phyloP scores from a whole-genome alignment of 2,797 vertebrate genomes.

The Cygnus olor region DNA sequence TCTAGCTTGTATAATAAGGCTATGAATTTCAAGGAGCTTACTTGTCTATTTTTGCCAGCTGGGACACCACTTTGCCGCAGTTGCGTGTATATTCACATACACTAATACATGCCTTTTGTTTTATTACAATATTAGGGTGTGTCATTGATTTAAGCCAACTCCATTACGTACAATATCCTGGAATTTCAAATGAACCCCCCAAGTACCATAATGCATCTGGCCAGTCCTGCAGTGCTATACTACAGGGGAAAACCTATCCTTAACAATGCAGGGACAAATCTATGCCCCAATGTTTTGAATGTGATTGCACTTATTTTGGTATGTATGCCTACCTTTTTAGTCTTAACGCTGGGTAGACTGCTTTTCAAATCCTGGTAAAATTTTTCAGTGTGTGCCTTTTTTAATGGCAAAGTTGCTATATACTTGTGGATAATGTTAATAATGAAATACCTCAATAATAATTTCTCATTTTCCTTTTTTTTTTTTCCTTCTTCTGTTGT shows the following conservation, averaged over 20 bases:
- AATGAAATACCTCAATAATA: no score
- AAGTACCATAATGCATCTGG: neutral
- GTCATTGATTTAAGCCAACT: neutral
- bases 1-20: neutral
- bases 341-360: neutral
- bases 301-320: neutral
- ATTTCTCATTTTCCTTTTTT: no score
- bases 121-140: neutral
- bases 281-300: neutral
- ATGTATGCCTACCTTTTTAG: neutral
- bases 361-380: neutral
- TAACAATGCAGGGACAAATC: neutral
- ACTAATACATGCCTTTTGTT: neutral
- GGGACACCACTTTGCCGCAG: neutral
- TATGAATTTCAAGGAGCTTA: slow-evolving; percentile 11
- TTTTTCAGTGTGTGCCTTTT: neutral
- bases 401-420: neutral
- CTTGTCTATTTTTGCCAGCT: neutral
- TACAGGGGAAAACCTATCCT: neutral
- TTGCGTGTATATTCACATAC: neutral
- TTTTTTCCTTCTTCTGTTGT: no score
- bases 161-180: neutral
- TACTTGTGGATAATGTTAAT: neutral
- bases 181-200: neutral
- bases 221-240: neutral